Base-by-base conservation (phyloP, 2,797 vertebrate species). In the Cetoscarus ocellatus region DNA sequence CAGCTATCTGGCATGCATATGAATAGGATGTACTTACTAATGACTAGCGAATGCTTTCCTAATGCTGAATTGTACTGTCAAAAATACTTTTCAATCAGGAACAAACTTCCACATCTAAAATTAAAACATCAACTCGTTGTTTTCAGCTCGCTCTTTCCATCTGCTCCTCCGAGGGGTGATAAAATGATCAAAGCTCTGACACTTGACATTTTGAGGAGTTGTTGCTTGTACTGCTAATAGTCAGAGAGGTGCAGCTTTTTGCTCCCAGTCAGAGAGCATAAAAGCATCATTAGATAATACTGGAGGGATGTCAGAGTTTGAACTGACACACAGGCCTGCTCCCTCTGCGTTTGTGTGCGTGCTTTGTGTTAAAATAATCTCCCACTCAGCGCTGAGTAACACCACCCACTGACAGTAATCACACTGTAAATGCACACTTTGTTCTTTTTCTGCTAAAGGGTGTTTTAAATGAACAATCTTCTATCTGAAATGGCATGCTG, bases 171-270 rank as follows among this genome's bases (percentile, higher is more conserved):
- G 35, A 7, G 13, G 17, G 38, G 59, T 6, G 5, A 54, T 54
- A 45, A 53, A 70, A 61, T 64, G 0, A 42, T 67, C 42, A 38
- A 6, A 62, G 35, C 48, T 45, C 44, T 50, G 40, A 67, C 53
- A 43, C 10, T 18, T 77, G 77, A 69, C 70, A 70, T 67, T 73
- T 72, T 19, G 45, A 75, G 63, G 65, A 58, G 39, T 12, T 38
- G 34, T 18, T 52, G 40, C 36, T 48, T 12, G 53, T 47, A n/a
- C 15, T 12, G 17, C 35, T 56, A 27, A 47, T n/a, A 10, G 3
- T 14, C 2, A 10, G 19, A 15, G 27, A 39, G 12, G 13, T 11
- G 47, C 13, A 6, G 39, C 39, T 14, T 48, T 55, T 71, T 3
- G 15, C 13, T 19, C 58, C 43, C n/a, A 10, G 7, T 57, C 34